Evolutionary conservation across 2,888 invertebrate genomes (phyloP).

Genomic region (Campopleginae sp.): DNA sequence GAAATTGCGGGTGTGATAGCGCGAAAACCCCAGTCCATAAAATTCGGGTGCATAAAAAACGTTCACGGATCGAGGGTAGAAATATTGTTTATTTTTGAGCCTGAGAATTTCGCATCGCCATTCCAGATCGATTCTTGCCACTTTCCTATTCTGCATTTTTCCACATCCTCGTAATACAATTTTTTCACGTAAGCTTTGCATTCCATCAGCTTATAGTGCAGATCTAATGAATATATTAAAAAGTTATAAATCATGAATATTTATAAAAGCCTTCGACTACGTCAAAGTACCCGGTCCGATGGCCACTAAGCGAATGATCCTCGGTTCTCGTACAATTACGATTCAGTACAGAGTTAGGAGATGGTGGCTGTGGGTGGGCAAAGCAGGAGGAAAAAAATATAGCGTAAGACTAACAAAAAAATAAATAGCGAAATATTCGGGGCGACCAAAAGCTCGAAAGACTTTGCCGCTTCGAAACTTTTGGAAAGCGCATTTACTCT

Average conservation of each 20-base stretch:
- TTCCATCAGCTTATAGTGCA: background rate
- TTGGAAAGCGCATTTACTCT: conserved; percentile 17
- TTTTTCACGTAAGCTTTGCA: background rate
- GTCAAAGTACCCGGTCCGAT: no score
- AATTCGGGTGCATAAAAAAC: no score
- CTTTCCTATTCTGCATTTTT: background rate
- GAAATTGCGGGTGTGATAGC: no score
- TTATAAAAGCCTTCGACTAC: background rate
- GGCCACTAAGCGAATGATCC: no score
- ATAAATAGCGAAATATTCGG: background rate
- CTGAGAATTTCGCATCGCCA: background rate
- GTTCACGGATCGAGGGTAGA: no score
- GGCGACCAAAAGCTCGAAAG: background rate
- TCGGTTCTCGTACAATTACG: no score
- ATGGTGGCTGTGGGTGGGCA: no score
- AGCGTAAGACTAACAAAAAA: background rate
- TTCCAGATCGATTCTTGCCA: background rate
- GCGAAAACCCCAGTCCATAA: no score
- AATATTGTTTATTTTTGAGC: no score
- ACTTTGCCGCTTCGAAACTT: background rate
- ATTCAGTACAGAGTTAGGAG: no score
- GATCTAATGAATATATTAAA: background rate
- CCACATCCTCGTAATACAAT: background rate
- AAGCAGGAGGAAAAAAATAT: background rate
- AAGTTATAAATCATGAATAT: background rate